Base-by-base conservation (phyloP, 2,113 vertebrate genomes). In the Donacobius atricapilla region DNA sequence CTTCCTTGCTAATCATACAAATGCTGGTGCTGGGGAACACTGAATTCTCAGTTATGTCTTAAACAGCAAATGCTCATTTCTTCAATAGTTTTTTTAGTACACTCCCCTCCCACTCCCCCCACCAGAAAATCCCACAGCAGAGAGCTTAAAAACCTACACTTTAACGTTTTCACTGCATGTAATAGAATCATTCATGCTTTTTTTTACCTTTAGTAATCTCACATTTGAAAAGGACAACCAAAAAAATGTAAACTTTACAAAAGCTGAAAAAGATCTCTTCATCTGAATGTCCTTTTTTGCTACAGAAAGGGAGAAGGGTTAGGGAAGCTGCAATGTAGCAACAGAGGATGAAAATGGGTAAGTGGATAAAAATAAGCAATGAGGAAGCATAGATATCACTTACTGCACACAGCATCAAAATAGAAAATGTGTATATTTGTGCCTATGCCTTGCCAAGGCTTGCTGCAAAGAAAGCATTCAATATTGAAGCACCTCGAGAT, bases 291-390 rank as follows among this genome's bases (percentile, higher is more conserved):
- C 35, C 13, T 56, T 75, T 86, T 92, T 79, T 77, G 5, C 42
- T 47, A 70, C 44, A 91, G 39, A 93, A 84, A 70, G 37, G 23
- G 21, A 89, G n/a, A 83, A 81, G 56, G 30, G 45, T 84, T 93
- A 91, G 37, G 53, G 89, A 92, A 92, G 51, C 72, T 81, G 33
- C 19, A 69, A 45, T 64, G 33, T 63, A 87, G 92, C 50, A 88
- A 83, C 33, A 83, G 81, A 79, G 56, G 27, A 82, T 6, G 19
- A 70, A 89, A 87, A 94, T 42, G 23, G 30, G 33, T 73, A 73
- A 86, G 47, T 2, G 2, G 58, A 87, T 89, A 93, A 94, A 93
- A 94, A 96, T 92, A 96, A 93, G 53, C 35, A 40, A n/a, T 33
- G 60, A 68, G 42, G 31, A 93, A 88, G 35, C 87, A 56, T 7